Evolutionary conservation across 2,888 invertebrate genomes (phyloP), one percentile per base, ranked within the genome.

Genomic region (Deilephila porcellus): DNA sequence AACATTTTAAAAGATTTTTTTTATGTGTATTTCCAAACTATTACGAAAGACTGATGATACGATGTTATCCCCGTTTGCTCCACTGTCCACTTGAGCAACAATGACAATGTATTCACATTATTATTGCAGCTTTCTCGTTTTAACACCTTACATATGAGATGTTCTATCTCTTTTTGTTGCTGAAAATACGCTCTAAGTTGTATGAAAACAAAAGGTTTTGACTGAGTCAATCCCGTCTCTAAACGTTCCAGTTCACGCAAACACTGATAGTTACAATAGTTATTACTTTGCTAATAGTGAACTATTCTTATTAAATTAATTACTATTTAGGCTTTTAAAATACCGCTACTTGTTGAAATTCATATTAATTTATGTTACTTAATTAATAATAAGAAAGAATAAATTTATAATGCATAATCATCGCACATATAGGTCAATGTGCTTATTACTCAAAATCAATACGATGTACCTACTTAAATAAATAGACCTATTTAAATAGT

Each of bases 1-100:
- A 78, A 78, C 88, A 89, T 91, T 86, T 88, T 79, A 70, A 76
- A 75, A 81, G 52, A 45, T 67, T 82, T 87, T 85, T 83, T 81
- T 81, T 70, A 77, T 80, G 75, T 80, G 75, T 81, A 81, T 81
- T 83, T 83, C 81, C 78, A 82, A 85, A 82, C 76, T 85, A 81
- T 87, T 87, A 87, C 84, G 84, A 88, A 86, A 87, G 86, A 85
- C 81, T 53, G 70, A 74, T 71, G 56, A 71, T 70, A 74, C 73
- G 63, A 74, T 71, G 62, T 74, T 71, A 74, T 74, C 62, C 73
- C 70, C 59, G 70, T 52, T 56, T 63, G 70, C 73, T 72, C 52
- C 64, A 72, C 64, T n/a, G 53, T 56, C 59, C 32, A 71, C 19
- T 71, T 59, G 53, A 67, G 52, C 67, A 67, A 67, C 29, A 56